Percentiles rank a stretch among this genome's conserved stretches.
Evolutionary conservation across 23 tunicate genomes (phyloP).

Genomic region (Diplosoma virens): DNA sequence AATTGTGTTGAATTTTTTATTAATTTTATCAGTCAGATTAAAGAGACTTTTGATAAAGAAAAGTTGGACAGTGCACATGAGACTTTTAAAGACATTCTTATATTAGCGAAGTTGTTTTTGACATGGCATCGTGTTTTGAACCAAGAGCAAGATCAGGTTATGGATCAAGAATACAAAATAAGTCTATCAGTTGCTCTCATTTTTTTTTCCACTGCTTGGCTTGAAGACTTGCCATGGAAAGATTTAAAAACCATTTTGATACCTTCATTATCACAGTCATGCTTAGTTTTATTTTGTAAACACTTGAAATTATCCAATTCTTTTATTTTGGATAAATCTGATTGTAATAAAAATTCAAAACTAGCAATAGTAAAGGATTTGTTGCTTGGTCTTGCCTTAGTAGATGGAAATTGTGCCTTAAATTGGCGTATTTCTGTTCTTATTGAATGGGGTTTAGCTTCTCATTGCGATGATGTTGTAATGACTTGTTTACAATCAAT

Average conservation of each 20-base stretch:
- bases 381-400: constrained; percentile 23
- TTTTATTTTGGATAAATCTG: background rate
- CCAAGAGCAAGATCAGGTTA: background rate
- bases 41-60: background rate
- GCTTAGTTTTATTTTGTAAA: constrained; percentile 8
- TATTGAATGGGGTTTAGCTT: constrained; percentile 40
- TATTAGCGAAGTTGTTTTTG: constrained; percentile 1
- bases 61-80: background rate
- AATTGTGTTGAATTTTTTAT: constrained; percentile 5
- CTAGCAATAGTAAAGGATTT: constrained; percentile 13
- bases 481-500: background rate
- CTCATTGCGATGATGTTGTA: background rate
- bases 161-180: background rate
- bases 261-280: constrained; percentile 5
- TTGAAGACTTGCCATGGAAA: constrained; percentile 30
- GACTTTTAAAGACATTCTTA: background rate
- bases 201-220: constrained; percentile 51
- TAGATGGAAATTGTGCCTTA: constrained; percentile 2
- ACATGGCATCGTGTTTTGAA: constrained; percentile 1
- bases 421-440: constrained; percentile 49
- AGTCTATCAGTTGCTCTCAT: background rate
- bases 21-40: background rate
- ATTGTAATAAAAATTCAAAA: background rate
- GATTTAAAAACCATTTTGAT: constrained; percentile 36
- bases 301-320: background rate